Evolutionary conservation across 2,888 invertebrate species (phyloP).

Genomic region (Limnephilus auricula): DNA sequence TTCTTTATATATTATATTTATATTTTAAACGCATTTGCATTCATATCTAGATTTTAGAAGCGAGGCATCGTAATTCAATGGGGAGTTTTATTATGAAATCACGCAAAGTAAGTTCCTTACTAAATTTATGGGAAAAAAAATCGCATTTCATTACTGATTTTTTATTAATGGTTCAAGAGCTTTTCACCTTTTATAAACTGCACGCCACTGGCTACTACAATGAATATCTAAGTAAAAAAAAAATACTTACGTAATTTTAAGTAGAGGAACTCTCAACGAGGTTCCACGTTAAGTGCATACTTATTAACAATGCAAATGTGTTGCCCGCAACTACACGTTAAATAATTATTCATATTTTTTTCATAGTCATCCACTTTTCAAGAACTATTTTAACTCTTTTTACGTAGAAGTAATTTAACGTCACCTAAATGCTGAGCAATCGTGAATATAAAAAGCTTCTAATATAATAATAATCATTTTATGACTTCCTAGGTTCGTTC

Average conservation of each 20-base stretch:
- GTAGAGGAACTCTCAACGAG: neutral
- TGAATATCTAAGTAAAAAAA: neutral
- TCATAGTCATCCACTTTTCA: neutral
- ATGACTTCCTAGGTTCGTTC: no score
- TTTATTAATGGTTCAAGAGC: no score
- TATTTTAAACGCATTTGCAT: no score
- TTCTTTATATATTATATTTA: no score
- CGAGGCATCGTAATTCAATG: no score
- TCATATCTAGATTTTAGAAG: no score
- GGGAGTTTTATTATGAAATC: no score
- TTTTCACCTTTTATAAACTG: no score
- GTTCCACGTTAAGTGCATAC: neutral
- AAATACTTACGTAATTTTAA: neutral
- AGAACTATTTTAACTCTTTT: neutral
- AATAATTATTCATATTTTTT: conserved; percentile 15
- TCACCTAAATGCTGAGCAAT: neutral
- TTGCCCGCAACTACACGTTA: neutral
- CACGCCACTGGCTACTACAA: neutral
- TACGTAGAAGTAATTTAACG: neutral
- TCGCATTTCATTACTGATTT: no score
- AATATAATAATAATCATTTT: no score
- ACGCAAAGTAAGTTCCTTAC: no score
- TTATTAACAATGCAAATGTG: conserved; percentile 5
- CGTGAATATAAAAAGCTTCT: neutral
- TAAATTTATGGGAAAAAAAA: no score